Conservation (phyloP, 1,140 invertebrate species). For the Drosophila pectinifera region DNA sequence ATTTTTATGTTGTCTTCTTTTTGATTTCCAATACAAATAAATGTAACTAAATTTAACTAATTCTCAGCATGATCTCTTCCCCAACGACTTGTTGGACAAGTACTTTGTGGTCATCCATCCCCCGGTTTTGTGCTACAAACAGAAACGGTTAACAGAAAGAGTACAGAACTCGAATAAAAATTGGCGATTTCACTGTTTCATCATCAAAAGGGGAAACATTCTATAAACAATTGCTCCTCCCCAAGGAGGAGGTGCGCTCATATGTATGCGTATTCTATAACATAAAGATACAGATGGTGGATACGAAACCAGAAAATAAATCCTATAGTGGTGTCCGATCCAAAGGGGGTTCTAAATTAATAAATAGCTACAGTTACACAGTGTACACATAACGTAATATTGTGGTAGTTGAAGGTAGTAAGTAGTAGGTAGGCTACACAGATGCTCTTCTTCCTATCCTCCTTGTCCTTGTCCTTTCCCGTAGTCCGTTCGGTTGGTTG, state of each 20-base stretch:
- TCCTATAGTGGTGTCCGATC: slow-evolving; percentile 15
- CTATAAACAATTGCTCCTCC: slow-evolving; percentile 63
- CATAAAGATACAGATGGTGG: slow-evolving; percentile 50
- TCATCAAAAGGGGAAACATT: slow-evolving; percentile 23
- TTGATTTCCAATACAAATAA: slow-evolving; percentile 74
- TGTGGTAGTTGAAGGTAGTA: slow-evolving; percentile 46
- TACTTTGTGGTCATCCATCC: slow-evolving; percentile 46
- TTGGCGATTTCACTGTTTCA: slow-evolving; percentile 5
- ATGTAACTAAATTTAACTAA: slow-evolving; percentile 82
- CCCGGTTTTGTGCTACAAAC: slow-evolving; percentile 67
- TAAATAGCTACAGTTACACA: slow-evolving; percentile 47
- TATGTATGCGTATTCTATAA: slow-evolving; percentile 79
- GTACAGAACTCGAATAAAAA: slow-evolving; percentile 53
- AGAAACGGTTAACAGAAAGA: slow-evolving; percentile 60
- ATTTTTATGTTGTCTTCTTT: slow-evolving; percentile 33
- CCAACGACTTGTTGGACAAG: slow-evolving; percentile 74
- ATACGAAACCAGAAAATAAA: slow-evolving; percentile 47
- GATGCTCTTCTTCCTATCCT: slow-evolving; percentile 8
- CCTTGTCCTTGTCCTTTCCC: background rate
- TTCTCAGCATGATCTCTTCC: slow-evolving; percentile 39
- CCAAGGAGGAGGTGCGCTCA: slow-evolving; percentile 33
- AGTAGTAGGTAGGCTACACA: slow-evolving; percentile 54
- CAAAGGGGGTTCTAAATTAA: slow-evolving; percentile 31
- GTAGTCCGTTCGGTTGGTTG: slow-evolving; percentile 21
- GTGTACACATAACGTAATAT: slow-evolving; percentile 50